A percentile compares a stretch with the other conserved stretches of the same genome.
Evolutionary conservation across 2,888 invertebrate species (phyloP).

Genomic region (Alentia gelatinosa): DNA sequence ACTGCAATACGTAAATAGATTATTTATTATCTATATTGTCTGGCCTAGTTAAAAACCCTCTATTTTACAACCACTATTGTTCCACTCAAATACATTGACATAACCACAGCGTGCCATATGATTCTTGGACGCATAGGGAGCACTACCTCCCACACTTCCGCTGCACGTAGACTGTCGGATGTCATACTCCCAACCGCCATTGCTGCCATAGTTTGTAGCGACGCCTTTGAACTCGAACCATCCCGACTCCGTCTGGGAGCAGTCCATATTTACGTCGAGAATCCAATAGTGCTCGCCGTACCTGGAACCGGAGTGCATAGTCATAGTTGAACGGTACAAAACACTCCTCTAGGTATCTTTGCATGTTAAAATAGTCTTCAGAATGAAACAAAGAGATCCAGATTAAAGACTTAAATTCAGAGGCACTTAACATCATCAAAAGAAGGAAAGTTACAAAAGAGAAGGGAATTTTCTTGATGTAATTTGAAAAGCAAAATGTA

Average conservation of each 20-base stretch:
- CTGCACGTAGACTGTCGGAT: constrained; percentile 30
- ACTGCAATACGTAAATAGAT: too few species aligned
- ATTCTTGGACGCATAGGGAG: constrained; percentile 61
- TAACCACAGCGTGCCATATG: constrained; percentile 66
- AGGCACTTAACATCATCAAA: too few species aligned
- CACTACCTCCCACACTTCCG: not conserved
- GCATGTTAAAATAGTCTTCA: too few species aligned
- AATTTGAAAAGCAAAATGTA: too few species aligned
- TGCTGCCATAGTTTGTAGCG: constrained; percentile 18
- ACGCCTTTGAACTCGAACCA: constrained; percentile 80
- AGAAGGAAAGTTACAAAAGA: too few species aligned
- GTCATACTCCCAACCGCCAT: constrained; percentile 54
- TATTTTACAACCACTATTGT: constrained; percentile 15
- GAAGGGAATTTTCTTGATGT: too few species aligned
- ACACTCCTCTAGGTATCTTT: too few species aligned
- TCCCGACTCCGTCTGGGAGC: constrained; percentile 75
- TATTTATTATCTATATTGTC: too few species aligned
- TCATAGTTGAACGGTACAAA: too few species aligned
- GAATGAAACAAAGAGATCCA: too few species aligned
- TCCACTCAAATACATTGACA: constrained; percentile 58
- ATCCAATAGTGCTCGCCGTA: constrained; percentile 80
- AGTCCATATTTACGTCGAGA: constrained; percentile 79
- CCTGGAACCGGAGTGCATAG: constrained; percentile 52
- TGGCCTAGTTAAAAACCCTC: too few species aligned
- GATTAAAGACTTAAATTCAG: too few species aligned